Evolutionary conservation across 2,888 invertebrate genomes (phyloP).

Genomic region (Chaitophorus viminalis): DNA sequence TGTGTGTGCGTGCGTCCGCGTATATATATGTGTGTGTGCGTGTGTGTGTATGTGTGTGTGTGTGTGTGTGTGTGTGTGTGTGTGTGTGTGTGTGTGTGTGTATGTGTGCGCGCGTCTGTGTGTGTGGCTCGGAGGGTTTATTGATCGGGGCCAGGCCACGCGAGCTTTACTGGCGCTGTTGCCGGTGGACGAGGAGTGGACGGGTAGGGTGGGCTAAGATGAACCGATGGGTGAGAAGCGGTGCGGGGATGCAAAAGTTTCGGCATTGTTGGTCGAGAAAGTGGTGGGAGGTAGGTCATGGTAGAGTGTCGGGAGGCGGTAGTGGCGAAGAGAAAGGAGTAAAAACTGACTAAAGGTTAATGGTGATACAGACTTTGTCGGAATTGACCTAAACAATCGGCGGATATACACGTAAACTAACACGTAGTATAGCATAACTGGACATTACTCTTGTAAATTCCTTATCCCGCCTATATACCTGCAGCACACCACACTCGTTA

Average conservation of each 20-base stretch:
- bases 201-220: neutral
- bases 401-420: neutral
- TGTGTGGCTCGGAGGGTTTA: slow-evolving; percentile 46
- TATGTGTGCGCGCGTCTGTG: neutral
- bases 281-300: neutral
- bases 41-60: neutral
- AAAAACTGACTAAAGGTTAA: slow-evolving; percentile 48
- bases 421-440: neutral
- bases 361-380: neutral
- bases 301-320: neutral
- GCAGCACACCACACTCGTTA: neutral
- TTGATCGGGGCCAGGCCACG: slow-evolving; percentile 51
- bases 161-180: slow-evolving; percentile 30
- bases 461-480: neutral
- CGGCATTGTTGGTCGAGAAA: slow-evolving; percentile 20
- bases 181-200: neutral
- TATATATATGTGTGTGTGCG: too few relatives aligned
- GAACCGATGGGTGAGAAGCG: neutral
- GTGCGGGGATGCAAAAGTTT: slow-evolving; percentile 11
- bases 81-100: neutral
- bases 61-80: neutral
- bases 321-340: neutral
- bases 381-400: slow-evolving; percentile 5
- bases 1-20: neutral
- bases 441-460: neutral